phyloP scores from a whole-genome alignment of 1,140 invertebrate genomes.

The Zaprionus africanus region DNA sequence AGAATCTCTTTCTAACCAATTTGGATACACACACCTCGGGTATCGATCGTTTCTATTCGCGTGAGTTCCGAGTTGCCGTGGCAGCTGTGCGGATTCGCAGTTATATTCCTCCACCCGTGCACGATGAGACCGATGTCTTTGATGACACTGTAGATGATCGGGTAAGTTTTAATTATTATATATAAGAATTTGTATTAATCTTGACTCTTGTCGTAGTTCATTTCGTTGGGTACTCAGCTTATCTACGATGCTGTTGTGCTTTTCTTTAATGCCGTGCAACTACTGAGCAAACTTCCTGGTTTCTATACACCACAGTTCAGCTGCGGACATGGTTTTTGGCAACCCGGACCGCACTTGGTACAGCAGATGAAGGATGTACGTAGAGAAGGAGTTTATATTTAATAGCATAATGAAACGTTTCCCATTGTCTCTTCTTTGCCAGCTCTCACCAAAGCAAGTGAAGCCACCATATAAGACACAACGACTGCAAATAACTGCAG shows the following conservation, averaged over 20 bases:
- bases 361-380: slow-evolving; percentile 68
- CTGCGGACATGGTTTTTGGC: slow-evolving; percentile 72
- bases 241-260: slow-evolving; percentile 89
- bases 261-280: slow-evolving; percentile 87
- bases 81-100: slow-evolving; percentile 61
- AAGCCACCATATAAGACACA: slow-evolving; percentile 74
- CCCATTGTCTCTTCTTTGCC: neutral
- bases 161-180: slow-evolving; percentile 29
- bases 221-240: slow-evolving; percentile 75
- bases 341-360: slow-evolving; percentile 62
- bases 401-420: neutral
- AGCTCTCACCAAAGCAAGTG: slow-evolving; percentile 61
- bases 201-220: slow-evolving; percentile 35
- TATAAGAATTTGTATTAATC: neutral
- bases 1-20: slow-evolving; percentile 75
- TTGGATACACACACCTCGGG: slow-evolving; percentile 64
- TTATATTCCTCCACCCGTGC: slow-evolving; percentile 65
- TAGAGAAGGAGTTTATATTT: neutral
- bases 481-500: slow-evolving; percentile 89
- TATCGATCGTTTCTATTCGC: slow-evolving; percentile 66
- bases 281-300: slow-evolving; percentile 40
- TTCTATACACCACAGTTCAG: slow-evolving; percentile 61
- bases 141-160: slow-evolving; percentile 43
- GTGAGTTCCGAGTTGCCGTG: slow-evolving; percentile 56
- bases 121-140: slow-evolving; percentile 73